Evolutionary conservation across 2,113 vertebrate genomes (phyloP).

Genomic region (Platichthys flesus): DNA sequence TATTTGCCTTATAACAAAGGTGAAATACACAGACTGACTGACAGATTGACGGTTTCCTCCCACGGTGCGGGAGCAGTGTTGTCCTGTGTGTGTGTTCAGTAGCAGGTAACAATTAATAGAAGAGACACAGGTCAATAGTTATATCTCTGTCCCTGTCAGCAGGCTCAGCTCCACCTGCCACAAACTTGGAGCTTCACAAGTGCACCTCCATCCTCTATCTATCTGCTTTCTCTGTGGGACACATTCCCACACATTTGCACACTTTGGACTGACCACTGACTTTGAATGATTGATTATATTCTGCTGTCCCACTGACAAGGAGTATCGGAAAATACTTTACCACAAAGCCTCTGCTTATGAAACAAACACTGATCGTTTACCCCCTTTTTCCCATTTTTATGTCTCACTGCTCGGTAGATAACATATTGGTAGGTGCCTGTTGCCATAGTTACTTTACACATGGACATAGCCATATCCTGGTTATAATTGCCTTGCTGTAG

Average conservation of each 20-base stretch:
- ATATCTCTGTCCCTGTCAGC: slow-evolving; percentile 30
- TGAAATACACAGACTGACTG: neutral
- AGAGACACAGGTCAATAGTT: slow-evolving; percentile 39
- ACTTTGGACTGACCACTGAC: neutral
- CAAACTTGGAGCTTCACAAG: slow-evolving; percentile 6
- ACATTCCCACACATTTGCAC: neutral
- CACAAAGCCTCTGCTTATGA: neutral
- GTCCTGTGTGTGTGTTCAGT: neutral
- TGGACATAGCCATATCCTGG: slow-evolving; percentile 14
- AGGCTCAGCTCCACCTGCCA: slow-evolving; percentile 16
- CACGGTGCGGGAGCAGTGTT: neutral
- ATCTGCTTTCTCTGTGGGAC: neutral
- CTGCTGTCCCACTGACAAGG: neutral
- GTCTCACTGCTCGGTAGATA: slow-evolving; percentile 2
- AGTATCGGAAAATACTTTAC: slow-evolving; percentile 14
- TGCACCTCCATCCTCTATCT: slow-evolving; percentile 4
- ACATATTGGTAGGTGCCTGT: slow-evolving; percentile 49
- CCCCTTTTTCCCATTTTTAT: neutral
- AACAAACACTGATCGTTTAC: neutral
- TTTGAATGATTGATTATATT: slow-evolving; percentile 33
- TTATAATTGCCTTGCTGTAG: slow-evolving; percentile 30
- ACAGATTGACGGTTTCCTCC: slow-evolving; percentile 21
- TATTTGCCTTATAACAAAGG: neutral
- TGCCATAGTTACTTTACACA: slow-evolving; percentile 62
- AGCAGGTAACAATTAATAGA: slow-evolving; percentile 1